These are phyloP conservation scores for Scyliorhinus canicula DNA, from an alignment of 2,797 vertebrate genomes.

Conservation along the genomic window DNA sequence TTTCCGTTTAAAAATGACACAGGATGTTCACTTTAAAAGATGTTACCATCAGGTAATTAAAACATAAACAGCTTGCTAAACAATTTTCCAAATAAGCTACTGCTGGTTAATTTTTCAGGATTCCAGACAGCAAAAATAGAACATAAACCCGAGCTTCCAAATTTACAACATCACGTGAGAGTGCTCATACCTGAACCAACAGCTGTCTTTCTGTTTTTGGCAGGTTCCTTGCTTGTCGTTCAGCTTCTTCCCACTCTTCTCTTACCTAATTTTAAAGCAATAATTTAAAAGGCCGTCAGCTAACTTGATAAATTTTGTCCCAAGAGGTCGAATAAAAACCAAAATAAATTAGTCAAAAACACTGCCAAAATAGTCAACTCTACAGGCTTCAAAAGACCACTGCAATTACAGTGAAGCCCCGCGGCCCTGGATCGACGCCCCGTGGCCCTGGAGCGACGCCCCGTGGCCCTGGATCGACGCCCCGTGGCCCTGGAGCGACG, in stretches of 20 bases:
- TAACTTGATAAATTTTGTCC: neutral
- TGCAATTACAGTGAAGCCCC: no score
- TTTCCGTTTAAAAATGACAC: neutral
- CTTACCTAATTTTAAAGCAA: constrained; percentile 66
- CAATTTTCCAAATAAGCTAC: neutral
- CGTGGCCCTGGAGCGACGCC: neutral
- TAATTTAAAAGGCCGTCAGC: neutral
- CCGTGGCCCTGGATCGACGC: neutral
- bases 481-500: neutral
- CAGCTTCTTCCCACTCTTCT: constrained; percentile 96
- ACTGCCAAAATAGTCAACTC: neutral
- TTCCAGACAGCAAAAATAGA: neutral
- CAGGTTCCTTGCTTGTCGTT: constrained; percentile 86
- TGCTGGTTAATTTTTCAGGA: neutral
- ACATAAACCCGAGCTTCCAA: neutral
- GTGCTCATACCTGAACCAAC: constrained; percentile 77
- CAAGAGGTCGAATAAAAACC: neutral
- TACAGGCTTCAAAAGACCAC: neutral
- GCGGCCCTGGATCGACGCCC: no score
- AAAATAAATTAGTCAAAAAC: neutral
- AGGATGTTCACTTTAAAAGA: neutral
- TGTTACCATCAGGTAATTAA: neutral
- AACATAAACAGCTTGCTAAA: neutral
- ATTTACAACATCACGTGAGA: neutral
- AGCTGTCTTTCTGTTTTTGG: constrained; percentile 92